Evolutionary conservation across 1,140 invertebrate species (phyloP).

Genomic region (Scaptodrosophila lebanonensis): DNA sequence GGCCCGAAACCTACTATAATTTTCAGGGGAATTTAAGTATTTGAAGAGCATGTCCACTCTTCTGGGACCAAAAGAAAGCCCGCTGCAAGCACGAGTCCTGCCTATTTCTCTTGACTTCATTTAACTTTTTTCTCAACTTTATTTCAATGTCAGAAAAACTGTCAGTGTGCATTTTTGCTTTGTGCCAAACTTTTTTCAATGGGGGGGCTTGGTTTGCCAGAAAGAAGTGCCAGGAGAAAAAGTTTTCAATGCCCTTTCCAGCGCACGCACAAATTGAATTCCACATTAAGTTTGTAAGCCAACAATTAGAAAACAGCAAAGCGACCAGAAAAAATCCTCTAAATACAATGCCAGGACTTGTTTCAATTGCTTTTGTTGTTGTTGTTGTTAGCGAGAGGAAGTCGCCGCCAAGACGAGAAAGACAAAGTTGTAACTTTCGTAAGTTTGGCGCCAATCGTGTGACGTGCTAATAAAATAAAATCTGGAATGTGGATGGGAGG

Average conservation of each 20-base stretch:
- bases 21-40: neutral
- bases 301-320: conserved; percentile 74
- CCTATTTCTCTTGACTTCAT: conserved; percentile 9
- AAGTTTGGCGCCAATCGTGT: conserved; percentile 73
- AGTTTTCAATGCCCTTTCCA: conserved; percentile 28
- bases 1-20: no score
- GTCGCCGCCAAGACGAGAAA: conserved; percentile 6
- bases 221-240: conserved; percentile 33
- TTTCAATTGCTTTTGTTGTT: neutral
- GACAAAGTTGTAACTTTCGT: conserved; percentile 69
- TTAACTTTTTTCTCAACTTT: conserved; percentile 15
- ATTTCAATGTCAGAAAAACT: conserved; percentile 64
- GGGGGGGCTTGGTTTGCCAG: neutral
- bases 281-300: conserved; percentile 71
- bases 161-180: conserved; percentile 73
- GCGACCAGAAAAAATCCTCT: conserved; percentile 49
- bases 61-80: no score
- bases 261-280: conserved; percentile 63
- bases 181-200: conserved; percentile 47
- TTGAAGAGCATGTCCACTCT: neutral
- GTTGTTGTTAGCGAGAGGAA: conserved; percentile 14
- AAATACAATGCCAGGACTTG: no score
- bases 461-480: conserved; percentile 75
- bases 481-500: conserved; percentile 18
- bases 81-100: no score